Evolutionary conservation across 2,888 invertebrate species (phyloP).

Genomic region (Lithophane ornitopus): DNA sequence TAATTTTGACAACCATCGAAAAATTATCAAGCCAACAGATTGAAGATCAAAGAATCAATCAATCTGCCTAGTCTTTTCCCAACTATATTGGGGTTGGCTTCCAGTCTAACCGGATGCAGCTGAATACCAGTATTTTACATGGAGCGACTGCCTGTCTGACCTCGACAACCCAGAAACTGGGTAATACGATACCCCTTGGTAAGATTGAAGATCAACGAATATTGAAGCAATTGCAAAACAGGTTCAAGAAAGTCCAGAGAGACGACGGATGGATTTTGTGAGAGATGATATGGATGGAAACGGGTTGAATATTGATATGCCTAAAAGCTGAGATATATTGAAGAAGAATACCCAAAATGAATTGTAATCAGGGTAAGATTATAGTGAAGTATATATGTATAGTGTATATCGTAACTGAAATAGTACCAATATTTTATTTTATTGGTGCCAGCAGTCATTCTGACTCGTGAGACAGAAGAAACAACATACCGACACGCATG

Average conservation of each 20-base stretch:
- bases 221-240: too few species aligned
- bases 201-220: background rate
- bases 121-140: too few species aligned
- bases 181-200: too few species aligned
- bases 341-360: background rate
- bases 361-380: background rate
- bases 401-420: background rate
- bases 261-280: background rate
- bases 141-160: too few species aligned
- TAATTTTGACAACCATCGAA: background rate
- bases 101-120: too few species aligned
- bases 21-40: background rate
- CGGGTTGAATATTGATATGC: background rate
- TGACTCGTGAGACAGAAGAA: slow-evolving; percentile 21
- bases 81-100: too few species aligned
- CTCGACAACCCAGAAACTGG: too few species aligned
- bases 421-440: background rate
- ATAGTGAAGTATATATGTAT: too few species aligned
- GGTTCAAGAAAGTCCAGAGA: background rate
- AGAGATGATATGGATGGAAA: background rate
- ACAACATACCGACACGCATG: background rate
- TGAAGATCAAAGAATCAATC: too few species aligned
- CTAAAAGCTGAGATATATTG: background rate
- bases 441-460: background rate
- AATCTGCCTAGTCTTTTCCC: too few species aligned